Base-by-base conservation (phyloP, 2,797 vertebrate species). In the Falco cherrug region DNA sequence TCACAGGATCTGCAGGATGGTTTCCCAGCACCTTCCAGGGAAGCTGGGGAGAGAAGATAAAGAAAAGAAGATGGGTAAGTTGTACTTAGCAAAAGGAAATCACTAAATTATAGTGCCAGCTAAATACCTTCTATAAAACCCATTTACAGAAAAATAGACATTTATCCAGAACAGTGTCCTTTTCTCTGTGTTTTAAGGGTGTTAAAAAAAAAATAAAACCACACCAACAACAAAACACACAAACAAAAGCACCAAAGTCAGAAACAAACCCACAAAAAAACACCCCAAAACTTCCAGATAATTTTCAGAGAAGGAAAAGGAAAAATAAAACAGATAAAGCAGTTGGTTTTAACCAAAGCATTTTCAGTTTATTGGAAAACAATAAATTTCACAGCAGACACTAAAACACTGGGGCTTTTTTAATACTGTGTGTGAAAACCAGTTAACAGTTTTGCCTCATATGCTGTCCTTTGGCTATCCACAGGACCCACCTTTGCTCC, bases 321-420 rank as follows among this genome's bases (percentile, higher is more conserved):
- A 70, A 86, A 47, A 88, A 47, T 50, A 31, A 75, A 82, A 86
- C 61, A 7, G 25, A 65, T 22, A 82, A 90, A 50, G 29, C 6
- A 10, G 7, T 26, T 76, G 43, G 33, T 93, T 90, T 73, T 37
- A 83, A 83, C 16, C 26, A 63, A 75, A 92, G 37, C 33, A 59
- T 74, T 86, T 94, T 90, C 43, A 76, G 9, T 79, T 84, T 91
- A 86, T 69, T 73, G 54, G 19, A 82, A 90, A 93, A 47, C 65
- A 86, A 89, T 74, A 78, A 14, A 84, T 89, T 89, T 84, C 70
- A 90, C 37, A 29, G 26, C 51, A 79, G 67, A 63, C 59, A 93
- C 59, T 93, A 69, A 90, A 88, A 81, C 45, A 10, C 57, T 48
- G 35, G 22, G 29, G 14, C 5, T 0, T n/a, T 48, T 81, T 85